Evolutionary conservation across 2,888 invertebrate genomes (phyloP).

Genomic region (Eutolmus rufibarbis): DNA sequence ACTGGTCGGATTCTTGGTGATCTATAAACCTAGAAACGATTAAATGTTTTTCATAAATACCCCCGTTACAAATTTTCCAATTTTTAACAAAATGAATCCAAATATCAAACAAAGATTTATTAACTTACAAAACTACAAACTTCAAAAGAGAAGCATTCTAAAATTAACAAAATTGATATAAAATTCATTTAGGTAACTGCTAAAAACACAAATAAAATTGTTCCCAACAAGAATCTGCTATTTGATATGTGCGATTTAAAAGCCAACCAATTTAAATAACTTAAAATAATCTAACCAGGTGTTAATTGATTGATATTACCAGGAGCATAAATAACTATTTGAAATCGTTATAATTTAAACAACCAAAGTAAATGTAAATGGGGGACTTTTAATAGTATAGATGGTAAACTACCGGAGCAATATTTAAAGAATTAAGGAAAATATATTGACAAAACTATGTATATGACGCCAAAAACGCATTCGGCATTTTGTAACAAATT

Average conservation of each 20-base stretch:
- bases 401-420: no score
- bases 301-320: background rate
- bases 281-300: background rate
- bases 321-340: background rate
- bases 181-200: background rate
- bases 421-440: background rate
- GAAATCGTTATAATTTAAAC: background rate
- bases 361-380: background rate
- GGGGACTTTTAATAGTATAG: background rate
- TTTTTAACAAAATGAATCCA: background rate
- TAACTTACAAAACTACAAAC: no score
- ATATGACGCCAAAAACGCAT: background rate
- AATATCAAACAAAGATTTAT: no score
- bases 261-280: background rate
- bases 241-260: background rate
- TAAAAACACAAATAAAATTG: background rate
- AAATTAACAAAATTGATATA: no score
- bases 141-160: no score
- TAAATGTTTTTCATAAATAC: background rate
- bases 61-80: background rate
- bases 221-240: background rate
- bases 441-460: background rate
- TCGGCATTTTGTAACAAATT: background rate
- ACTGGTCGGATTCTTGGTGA: no score
- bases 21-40: background rate